Conservation (phyloP, 1,140 invertebrate species). For the Phocides pigmalion region DNA sequence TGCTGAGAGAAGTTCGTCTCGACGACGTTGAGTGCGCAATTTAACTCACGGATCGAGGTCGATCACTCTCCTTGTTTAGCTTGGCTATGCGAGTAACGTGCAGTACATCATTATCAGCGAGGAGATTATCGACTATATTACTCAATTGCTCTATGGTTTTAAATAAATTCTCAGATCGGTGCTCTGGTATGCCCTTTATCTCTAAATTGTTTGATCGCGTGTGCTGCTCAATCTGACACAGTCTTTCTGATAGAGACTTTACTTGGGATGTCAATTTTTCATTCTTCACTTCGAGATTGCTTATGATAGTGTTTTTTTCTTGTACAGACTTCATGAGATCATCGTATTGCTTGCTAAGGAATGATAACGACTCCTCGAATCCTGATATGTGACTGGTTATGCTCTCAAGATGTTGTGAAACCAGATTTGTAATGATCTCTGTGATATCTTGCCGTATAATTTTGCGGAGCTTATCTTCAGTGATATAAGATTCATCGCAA, state of each 20-base stretch:
- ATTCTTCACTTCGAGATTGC: slow-evolving; percentile 11
- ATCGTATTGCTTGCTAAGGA: slow-evolving; percentile 32
- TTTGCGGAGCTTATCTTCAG: slow-evolving; percentile 9
- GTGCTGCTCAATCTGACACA: slow-evolving; percentile 16
- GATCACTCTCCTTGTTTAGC: slow-evolving; percentile 23
- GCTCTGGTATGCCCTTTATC: slow-evolving; percentile 30
- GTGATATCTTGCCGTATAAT: slow-evolving; percentile 22
- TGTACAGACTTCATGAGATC: slow-evolving; percentile 13
- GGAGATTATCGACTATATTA: slow-evolving; percentile 3
- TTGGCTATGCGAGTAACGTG: slow-evolving; percentile 34
- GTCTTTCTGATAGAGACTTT: slow-evolving; percentile 4
- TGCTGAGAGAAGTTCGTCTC: slow-evolving; percentile 28
- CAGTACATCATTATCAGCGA: slow-evolving; percentile 13
- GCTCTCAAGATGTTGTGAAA: slow-evolving; percentile 7
- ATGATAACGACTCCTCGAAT: slow-evolving; percentile 30
- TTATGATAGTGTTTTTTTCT: slow-evolving; percentile 17
- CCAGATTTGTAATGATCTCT: background rate
- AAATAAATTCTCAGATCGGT: slow-evolving; percentile 20
- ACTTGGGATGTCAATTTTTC: slow-evolving; percentile 9
- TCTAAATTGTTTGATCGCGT: slow-evolving; percentile 20
- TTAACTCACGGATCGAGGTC: slow-evolving; percentile 32
- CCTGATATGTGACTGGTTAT: slow-evolving; percentile 22
- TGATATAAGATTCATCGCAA: slow-evolving; percentile 2
- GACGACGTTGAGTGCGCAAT: slow-evolving; percentile 21
- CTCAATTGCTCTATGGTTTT: slow-evolving; percentile 25